phyloP scores from a whole-genome alignment of 2,797 vertebrate species.

The Gephyroberyx darwinii region DNA sequence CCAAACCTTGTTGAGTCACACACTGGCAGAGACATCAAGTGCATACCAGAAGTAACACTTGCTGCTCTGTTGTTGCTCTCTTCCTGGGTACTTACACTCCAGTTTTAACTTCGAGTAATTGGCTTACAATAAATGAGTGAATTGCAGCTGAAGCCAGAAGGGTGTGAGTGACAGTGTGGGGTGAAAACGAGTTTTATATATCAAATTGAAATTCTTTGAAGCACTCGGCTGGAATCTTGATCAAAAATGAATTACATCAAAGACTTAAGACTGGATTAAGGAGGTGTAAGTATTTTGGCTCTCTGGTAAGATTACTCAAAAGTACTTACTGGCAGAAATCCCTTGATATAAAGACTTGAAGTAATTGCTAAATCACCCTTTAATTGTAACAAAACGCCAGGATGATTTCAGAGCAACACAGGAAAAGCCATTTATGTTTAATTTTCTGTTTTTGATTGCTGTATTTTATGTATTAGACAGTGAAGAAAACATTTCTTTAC shows the following conservation, averaged over 20 bases:
- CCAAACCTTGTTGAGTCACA: conserved; percentile 55
- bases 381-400: neutral
- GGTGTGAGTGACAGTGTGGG: conserved; percentile 33
- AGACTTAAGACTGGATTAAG: conserved; percentile 44
- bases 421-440: too few species aligned
- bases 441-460: neutral
- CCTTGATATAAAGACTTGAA: conserved; percentile 22
- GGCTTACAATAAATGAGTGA: conserved; percentile 34
- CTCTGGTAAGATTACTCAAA: conserved; percentile 45
- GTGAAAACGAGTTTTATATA: conserved; percentile 46
- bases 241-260: conserved; percentile 48
- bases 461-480: neutral
- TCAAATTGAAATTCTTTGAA: conserved; percentile 24
- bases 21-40: conserved; percentile 60
- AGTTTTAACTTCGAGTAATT: conserved; percentile 38
- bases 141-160: conserved; percentile 22
- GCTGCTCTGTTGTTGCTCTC: conserved; percentile 48
- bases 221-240: conserved; percentile 33
- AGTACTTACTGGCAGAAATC: conserved; percentile 26
- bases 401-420: too few species aligned
- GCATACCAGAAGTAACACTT: conserved; percentile 58
- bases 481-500: too few species aligned
- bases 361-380: conserved; percentile 5
- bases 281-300: conserved; percentile 47
- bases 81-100: conserved; percentile 30